These are phyloP conservation scores for Limnodromus scolopaceus DNA, from an alignment of 2,797 vertebrate genomes.

Conservation along the genomic window DNA sequence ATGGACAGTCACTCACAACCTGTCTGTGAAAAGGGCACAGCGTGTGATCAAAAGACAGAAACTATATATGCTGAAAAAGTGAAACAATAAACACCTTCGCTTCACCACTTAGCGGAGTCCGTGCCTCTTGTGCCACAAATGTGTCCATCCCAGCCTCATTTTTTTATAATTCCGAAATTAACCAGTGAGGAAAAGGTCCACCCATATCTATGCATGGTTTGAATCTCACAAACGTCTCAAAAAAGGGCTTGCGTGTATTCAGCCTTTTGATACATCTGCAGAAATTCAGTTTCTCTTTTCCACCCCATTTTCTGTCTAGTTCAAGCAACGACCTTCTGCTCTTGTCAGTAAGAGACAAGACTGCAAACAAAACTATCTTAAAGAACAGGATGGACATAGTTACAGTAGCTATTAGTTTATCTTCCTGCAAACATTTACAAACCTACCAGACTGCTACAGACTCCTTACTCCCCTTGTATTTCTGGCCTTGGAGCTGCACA, in stretches of 20 bases:
- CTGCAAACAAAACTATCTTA: not conserved
- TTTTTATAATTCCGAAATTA: not conserved
- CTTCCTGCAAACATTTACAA: not conserved
- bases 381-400: not conserved
- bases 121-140: no score
- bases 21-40: no score
- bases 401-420: not conserved
- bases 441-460: not conserved
- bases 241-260: not conserved
- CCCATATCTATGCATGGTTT: not conserved
- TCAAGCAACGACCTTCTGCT: not conserved
- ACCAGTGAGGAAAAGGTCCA: not conserved
- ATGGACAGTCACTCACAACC: no score
- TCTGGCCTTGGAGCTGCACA: not conserved
- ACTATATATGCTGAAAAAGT: no score
- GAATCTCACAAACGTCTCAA: not conserved
- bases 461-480: not conserved
- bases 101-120: no score
- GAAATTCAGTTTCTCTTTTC: not conserved
- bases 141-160: not conserved
- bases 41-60: no score
- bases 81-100: no score
- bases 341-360: not conserved
- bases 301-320: not conserved
- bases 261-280: not conserved